Conservation (phyloP, 2,797 vertebrate species). For the Sarcophilus harrisii region DNA sequence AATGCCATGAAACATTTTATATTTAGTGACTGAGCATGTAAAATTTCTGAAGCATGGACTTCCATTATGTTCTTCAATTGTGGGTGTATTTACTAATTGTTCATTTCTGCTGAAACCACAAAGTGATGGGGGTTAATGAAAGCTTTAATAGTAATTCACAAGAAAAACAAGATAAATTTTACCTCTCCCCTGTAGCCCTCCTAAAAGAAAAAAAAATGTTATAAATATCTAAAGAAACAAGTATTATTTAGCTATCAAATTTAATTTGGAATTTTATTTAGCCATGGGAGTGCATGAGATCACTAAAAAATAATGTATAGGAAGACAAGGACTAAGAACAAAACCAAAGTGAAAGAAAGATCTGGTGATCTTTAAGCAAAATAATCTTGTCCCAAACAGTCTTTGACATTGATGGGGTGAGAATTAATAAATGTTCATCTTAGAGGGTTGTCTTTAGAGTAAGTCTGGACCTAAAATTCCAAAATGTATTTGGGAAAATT, state of each 20-base stretch:
- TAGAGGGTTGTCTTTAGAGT: neutral
- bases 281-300: neutral
- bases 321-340: neutral
- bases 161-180: neutral
- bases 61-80: neutral
- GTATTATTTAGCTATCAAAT: neutral
- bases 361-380: neutral
- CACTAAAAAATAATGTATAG: neutral
- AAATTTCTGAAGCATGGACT: neutral
- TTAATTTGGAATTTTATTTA: neutral
- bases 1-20: neutral
- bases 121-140: neutral
- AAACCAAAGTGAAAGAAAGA: neutral
- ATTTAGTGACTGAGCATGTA: conserved; percentile 7
- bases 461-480: neutral
- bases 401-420: neutral
- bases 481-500: neutral
- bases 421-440: neutral
- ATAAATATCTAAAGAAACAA: neutral
- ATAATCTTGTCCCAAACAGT: neutral
- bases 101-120: conserved; percentile 2
- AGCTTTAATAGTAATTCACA: neutral
- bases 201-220: neutral
- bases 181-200: neutral
- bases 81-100: neutral